Conservation (phyloP, 2,797 vertebrate species). For the Amblyraja radiata region DNA sequence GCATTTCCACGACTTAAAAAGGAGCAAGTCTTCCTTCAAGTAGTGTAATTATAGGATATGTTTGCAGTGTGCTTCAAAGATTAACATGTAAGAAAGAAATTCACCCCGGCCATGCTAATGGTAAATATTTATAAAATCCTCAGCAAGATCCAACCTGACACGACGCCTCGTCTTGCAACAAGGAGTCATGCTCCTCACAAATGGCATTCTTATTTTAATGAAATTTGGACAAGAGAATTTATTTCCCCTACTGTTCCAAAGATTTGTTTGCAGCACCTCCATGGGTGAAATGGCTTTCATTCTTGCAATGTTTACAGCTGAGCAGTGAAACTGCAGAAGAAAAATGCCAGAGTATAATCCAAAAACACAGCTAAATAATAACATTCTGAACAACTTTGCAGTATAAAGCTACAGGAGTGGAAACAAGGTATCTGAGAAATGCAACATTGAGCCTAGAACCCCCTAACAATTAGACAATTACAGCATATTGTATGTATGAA, state of each 20-base stretch:
- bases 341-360: background rate
- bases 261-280: background rate
- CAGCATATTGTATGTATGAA: background rate
- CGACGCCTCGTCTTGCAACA: background rate
- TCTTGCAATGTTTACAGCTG: background rate
- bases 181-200: background rate
- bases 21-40: background rate
- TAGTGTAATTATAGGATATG: background rate
- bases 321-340: background rate
- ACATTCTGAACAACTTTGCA: background rate
- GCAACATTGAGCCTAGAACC: background rate
- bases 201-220: background rate
- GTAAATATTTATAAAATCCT: conserved; percentile 35
- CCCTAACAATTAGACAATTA: conserved; percentile 1
- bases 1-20: background rate
- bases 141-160: conserved; percentile 1
- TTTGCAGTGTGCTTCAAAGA: conserved; percentile 33
- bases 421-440: conserved; percentile 3
- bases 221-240: background rate
- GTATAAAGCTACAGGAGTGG: background rate
- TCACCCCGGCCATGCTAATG: background rate
- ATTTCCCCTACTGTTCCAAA: background rate
- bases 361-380: background rate
- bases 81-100: background rate
- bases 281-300: background rate